Conservation (phyloP, 1,140 invertebrate genomes). For the Drosophila paulistorum region DNA sequence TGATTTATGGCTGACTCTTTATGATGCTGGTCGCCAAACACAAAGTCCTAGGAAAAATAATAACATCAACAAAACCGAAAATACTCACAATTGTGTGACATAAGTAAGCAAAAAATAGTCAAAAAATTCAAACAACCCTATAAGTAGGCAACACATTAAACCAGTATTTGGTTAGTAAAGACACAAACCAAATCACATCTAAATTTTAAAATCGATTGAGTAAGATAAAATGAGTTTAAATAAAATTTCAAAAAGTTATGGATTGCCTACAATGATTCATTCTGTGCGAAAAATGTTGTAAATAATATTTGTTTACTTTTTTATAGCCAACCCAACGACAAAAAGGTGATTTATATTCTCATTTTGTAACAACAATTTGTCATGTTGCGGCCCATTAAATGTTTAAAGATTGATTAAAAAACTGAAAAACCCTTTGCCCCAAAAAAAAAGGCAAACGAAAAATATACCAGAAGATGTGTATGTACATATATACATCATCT, state of each 20-base stretch:
- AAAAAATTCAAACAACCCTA: background rate
- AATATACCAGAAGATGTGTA: slow-evolving; percentile 17
- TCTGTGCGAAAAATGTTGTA: background rate
- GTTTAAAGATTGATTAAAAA: slow-evolving; percentile 46
- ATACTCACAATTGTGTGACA: background rate
- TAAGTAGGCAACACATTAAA: slow-evolving; percentile 39
- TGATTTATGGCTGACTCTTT: slow-evolving; percentile 61
- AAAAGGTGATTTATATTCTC: slow-evolving; percentile 42
- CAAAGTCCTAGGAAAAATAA: slow-evolving; percentile 36
- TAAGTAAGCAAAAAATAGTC: background rate
- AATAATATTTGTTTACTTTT: background rate
- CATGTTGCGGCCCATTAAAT: slow-evolving; percentile 43
- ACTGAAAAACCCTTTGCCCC: background rate
- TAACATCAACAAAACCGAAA: background rate
- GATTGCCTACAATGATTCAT: background rate
- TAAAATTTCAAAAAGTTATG: too few relatives aligned
- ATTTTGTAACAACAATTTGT: slow-evolving; percentile 27
- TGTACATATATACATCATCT: slow-evolving; percentile 35
- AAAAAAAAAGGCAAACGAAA: slow-evolving; percentile 17
- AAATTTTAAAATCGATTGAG: background rate
- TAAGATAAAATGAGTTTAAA: background rate
- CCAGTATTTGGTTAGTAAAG: slow-evolving; percentile 2
- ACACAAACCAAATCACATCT: slow-evolving; percentile 22
- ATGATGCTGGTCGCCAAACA: slow-evolving; percentile 27
- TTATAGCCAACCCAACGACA: background rate